A percentile compares a stretch with the other conserved stretches of the same genome.
Evolutionary conservation across 2,888 invertebrate species (phyloP).

Genomic region (Agriopis leucophaearia): DNA sequence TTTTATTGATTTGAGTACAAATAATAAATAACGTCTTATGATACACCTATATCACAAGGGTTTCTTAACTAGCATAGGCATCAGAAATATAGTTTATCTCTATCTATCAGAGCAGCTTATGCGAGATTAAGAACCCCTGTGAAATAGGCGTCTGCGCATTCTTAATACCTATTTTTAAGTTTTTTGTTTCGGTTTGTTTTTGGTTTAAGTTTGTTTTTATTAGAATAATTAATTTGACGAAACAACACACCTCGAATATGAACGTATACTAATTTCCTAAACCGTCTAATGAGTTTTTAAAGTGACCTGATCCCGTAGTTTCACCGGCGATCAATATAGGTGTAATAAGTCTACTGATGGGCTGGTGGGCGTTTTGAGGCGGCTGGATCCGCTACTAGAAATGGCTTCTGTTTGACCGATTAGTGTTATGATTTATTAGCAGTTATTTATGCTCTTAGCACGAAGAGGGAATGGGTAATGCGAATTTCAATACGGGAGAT

Average conservation of each 20-base stretch:
- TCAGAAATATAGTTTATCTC: no score
- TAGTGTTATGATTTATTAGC: slow-evolving; percentile 73
- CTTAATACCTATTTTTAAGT: no score
- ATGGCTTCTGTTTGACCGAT: slow-evolving; percentile 77
- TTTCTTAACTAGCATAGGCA: no score
- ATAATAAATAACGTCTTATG: no score
- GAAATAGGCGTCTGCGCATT: no score
- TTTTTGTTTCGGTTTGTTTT: no score
- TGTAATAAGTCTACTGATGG: slow-evolving; percentile 71
- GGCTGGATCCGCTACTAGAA: slow-evolving; percentile 64
- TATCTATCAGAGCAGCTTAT: no score
- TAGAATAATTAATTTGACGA: neutral
- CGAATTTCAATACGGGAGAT: slow-evolving; percentile 24
- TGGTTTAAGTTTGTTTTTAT: no score
- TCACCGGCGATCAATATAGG: slow-evolving; percentile 57
- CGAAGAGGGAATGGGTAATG: slow-evolving; percentile 33
- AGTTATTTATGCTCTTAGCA: slow-evolving; percentile 42
- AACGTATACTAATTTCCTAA: slow-evolving; percentile 58
- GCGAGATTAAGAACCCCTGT: no score
- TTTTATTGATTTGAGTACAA: no score
- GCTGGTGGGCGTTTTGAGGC: slow-evolving; percentile 54
- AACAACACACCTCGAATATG: slow-evolving; percentile 39
- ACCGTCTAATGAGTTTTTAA: slow-evolving; percentile 75
- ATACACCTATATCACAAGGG: no score
- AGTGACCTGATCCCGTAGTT: slow-evolving; percentile 78